A percentile compares a stretch with the other conserved stretches of the same genome.
These are phyloP conservation scores for Marmota monax DNA, from an alignment of 2,113 vertebrate species.

Conservation along the genomic window DNA sequence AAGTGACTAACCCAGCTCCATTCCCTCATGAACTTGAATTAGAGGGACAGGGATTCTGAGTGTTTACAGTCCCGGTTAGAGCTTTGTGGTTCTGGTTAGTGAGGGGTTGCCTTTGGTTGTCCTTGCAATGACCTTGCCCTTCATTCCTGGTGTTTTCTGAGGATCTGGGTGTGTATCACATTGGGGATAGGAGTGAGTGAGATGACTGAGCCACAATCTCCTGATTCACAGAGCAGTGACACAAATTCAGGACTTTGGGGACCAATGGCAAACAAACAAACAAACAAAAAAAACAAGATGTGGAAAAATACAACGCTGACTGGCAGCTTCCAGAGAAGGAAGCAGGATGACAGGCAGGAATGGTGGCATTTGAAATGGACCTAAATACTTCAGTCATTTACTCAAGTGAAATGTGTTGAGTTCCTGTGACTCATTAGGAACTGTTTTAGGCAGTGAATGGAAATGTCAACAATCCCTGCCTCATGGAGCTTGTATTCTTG, in stretches of 20 bases:
- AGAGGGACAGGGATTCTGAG: neutral
- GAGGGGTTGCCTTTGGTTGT: neutral
- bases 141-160: neutral
- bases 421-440: neutral
- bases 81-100: neutral
- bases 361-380: neutral
- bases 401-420: neutral
- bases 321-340: neutral
- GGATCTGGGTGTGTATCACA: too few relatives aligned
- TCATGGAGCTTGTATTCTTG: accelerated
- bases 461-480: neutral
- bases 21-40: neutral
- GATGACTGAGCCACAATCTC: neutral
- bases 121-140: neutral
- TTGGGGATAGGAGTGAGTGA: neutral
- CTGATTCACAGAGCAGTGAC: neutral
- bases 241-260: neutral
- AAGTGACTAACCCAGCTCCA: neutral
- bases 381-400: neutral
- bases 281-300: accelerated
- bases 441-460: neutral
- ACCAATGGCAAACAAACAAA: neutral
- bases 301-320: neutral
- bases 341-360: neutral
- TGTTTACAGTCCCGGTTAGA: neutral